Evolutionary conservation across 2,888 invertebrate genomes (phyloP), one percentile per base, ranked within the genome.

Genomic region (Dorcus hopei): DNA sequence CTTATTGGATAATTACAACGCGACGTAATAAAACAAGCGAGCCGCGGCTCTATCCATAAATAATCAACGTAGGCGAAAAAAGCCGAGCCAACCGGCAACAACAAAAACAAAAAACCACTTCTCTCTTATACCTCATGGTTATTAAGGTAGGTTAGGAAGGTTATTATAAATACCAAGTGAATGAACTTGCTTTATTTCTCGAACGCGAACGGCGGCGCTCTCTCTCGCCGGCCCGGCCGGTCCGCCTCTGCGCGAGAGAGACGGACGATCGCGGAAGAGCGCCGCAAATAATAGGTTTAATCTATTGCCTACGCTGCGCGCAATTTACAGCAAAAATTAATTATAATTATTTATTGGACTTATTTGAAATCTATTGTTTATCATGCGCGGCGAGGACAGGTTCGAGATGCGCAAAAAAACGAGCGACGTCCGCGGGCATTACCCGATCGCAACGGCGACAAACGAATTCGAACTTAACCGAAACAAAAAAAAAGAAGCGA

Each of bases 111-210:
- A 47, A 53, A 53, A 53, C 52, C 40, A 57, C 45, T 47, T 38
- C 52, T 51, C 42, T 47, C 38, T 33, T 57, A 57, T 47, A 57
- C 57, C 57, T 52, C 43, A 67, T 66, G 63, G 65, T 65, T 70
- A 72, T 75, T 74, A 73, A 72, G 73, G 72, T 74, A 75, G 74
- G 75, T 75, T 75, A 75, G 72, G 73, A 74, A 76, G 76, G 75
- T 75, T 76, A 75, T 71, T 73, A 76, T 76, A 76, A 76, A 75
- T 73, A 74, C 72, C 73, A 69, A 71, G 76, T 76, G 76, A 76
- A 76, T 74, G 76, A 75, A 76, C 76, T 74, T 69, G 51, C 40
- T 54, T 38, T 26, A 43, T 54, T 54, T 54, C 47, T 54, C 33
- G 54, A 45, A 33, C 47, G 14, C 38, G 19, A 11, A 9, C 23